These are phyloP conservation scores for Euleptes europaea DNA, from an alignment of 2,113 vertebrate genomes.

Conservation along the genomic window DNA sequence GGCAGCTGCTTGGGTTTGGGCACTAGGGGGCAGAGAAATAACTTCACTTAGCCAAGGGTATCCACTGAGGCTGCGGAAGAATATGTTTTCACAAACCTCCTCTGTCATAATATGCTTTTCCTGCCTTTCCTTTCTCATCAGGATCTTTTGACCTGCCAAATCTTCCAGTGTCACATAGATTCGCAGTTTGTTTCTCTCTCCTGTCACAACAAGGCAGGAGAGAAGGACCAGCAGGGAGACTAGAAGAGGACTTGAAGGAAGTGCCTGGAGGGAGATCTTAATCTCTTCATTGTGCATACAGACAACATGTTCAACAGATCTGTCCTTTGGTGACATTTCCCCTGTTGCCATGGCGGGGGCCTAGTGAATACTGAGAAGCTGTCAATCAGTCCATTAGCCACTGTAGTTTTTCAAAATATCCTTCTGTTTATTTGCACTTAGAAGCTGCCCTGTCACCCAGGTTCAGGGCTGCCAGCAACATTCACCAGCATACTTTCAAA, in stretches of 20 bases:
- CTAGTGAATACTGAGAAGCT: neutral
- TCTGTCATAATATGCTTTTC: neutral
- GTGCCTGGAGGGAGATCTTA: slow-evolving; percentile 46
- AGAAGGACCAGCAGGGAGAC: neutral
- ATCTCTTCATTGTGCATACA: slow-evolving; percentile 29
- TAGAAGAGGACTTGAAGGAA: neutral
- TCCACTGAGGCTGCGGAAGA: neutral
- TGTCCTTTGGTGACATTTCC: slow-evolving; percentile 4
- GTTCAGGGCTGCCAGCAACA: neutral
- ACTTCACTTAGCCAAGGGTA: neutral
- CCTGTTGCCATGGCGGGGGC: neutral
- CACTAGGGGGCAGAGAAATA: slow-evolving; percentile 43
- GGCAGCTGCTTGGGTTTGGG: rapidly evolving
- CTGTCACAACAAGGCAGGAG: neutral
- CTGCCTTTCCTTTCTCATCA: slow-evolving; percentile 1
- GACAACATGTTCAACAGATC: neutral
- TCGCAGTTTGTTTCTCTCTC: slow-evolving; percentile 5
- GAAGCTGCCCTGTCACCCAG: neutral
- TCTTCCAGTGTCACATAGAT: slow-evolving; percentile 26
- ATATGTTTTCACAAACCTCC: neutral
- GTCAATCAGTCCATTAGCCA: neutral
- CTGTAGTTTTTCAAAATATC: neutral
- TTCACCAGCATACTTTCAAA: neutral
- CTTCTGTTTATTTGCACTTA: neutral
- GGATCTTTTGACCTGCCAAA: slow-evolving; percentile 34